Percentiles rank a stretch among this genome's conserved stretches.
phyloP scores from a whole-genome alignment of 2,888 invertebrate species.

The Nomada hirtipes region DNA sequence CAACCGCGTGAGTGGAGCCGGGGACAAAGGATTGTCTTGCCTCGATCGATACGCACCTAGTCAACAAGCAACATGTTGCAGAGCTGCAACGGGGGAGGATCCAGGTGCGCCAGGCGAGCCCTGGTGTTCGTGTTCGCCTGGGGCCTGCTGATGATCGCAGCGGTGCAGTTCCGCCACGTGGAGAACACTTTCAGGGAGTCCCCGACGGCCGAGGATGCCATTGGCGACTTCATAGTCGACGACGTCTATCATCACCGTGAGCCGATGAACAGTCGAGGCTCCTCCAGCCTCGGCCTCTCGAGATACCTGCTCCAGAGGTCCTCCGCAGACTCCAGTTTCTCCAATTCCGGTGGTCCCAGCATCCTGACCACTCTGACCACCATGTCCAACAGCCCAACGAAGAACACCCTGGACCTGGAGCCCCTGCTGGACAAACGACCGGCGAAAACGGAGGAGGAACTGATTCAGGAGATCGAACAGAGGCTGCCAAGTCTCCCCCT shows the following conservation, averaged over 20 bases:
- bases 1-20: constrained; percentile 34
- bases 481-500: constrained; percentile 94
- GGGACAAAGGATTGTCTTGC: background rate
- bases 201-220: constrained; percentile 67
- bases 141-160: constrained; percentile 84
- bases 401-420: constrained; percentile 85
- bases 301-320: constrained; percentile 86
- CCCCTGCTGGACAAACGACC: constrained; percentile 87
- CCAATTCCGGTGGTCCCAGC: constrained; percentile 63
- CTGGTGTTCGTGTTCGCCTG: constrained; percentile 84
- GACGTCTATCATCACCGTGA: constrained; percentile 45
- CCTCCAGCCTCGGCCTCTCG: constrained; percentile 82
- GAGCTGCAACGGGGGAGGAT: constrained; percentile 73
- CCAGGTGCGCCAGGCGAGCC: constrained; percentile 85
- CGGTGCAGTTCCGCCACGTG: constrained; percentile 82
- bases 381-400: constrained; percentile 83
- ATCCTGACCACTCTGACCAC: constrained; percentile 68
- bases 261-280: constrained; percentile 75
- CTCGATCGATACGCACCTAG: constrained; percentile 32
- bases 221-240: constrained; percentile 46
- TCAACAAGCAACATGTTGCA: constrained; percentile 72
- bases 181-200: constrained; percentile 73
- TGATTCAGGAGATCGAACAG: constrained; percentile 91
- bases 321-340: constrained; percentile 70
- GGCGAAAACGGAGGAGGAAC: constrained; percentile 89